Percentiles rank a stretch among this genome's conserved stretches.
phyloP scores from a whole-genome alignment of 1,140 invertebrate species.

The Plectrocnemia conspersa region DNA sequence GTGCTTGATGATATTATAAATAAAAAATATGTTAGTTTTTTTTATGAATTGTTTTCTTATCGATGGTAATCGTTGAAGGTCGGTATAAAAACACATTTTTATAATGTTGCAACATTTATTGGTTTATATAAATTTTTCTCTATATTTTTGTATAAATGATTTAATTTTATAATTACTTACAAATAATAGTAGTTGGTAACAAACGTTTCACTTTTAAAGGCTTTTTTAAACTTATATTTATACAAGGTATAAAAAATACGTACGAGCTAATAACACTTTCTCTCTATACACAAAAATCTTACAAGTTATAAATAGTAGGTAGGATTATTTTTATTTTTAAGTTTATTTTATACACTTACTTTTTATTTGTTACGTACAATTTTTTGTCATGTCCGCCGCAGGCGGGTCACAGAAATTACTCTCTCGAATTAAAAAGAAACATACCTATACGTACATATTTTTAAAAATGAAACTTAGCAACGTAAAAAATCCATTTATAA shows the following conservation, averaged over 20 bases:
- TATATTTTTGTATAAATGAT: constrained; percentile 37
- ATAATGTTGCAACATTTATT: constrained; percentile 30
- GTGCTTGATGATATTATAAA: not conserved
- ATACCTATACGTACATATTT: too few species aligned
- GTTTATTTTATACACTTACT: constrained; percentile 31
- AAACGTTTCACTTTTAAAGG: constrained; percentile 36
- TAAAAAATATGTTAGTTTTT: not conserved
- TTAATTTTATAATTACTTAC: constrained; percentile 34
- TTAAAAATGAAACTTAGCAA: too few species aligned
- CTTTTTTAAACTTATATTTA: constrained; percentile 34
- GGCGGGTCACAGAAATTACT: too few species aligned
- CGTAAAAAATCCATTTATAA: constrained; percentile 24
- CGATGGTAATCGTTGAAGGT: not conserved
- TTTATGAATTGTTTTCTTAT: constrained; percentile 1
- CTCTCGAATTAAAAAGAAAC: too few species aligned
- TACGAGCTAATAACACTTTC: constrained; percentile 24
- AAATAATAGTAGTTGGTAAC: constrained; percentile 36
- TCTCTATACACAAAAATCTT: constrained; percentile 34
- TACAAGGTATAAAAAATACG: constrained; percentile 33
- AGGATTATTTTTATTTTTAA: constrained; percentile 35
- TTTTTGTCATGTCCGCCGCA: constrained; percentile 17
- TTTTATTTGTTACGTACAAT: constrained; percentile 36
- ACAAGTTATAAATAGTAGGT: constrained; percentile 36
- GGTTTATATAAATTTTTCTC: constrained; percentile 35
- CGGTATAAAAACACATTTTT: not conserved